These are phyloP conservation scores for Poeciliopsis gracilis DNA, from an alignment of 2,797 vertebrate genomes.

Conservation along the genomic window DNA sequence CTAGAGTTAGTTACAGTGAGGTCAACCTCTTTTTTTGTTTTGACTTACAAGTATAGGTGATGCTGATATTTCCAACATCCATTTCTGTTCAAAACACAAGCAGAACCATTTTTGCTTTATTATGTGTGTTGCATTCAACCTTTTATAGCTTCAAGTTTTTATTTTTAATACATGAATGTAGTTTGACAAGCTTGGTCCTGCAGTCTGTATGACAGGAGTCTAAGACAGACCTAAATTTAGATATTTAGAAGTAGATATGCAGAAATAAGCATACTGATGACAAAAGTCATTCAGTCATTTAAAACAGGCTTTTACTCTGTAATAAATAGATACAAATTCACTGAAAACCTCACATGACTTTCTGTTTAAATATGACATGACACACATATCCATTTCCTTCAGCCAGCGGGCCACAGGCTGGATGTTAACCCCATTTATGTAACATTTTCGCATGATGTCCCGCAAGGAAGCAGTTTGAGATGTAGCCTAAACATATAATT, in stretches of 20 bases:
- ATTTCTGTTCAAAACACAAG: slow-evolving; percentile 70
- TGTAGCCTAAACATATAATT: background rate
- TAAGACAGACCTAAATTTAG: background rate
- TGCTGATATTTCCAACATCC: slow-evolving; percentile 72
- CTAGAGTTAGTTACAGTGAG: slow-evolving; percentile 47
- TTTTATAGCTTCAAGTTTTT: background rate
- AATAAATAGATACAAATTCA: background rate
- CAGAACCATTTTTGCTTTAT: slow-evolving; percentile 31
- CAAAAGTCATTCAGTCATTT: background rate
- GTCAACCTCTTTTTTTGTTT: background rate
- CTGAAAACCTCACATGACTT: background rate
- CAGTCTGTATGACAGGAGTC: background rate
- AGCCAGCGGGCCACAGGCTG: background rate
- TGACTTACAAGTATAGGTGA: slow-evolving; percentile 75
- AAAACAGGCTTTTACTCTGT: too few relatives aligned
- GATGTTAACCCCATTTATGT: background rate
- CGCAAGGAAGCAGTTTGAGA: background rate
- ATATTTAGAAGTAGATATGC: background rate
- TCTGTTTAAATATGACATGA: background rate
- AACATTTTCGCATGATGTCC: background rate
- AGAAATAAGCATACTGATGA: background rate
- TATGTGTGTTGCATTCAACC: background rate
- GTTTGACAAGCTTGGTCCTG: background rate
- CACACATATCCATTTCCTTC: background rate
- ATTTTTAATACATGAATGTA: background rate